A percentile compares a stretch with the other conserved stretches of the same genome.
Evolutionary conservation across 1,140 invertebrate genomes (phyloP).

Genomic region (Trissolcus basalis): DNA sequence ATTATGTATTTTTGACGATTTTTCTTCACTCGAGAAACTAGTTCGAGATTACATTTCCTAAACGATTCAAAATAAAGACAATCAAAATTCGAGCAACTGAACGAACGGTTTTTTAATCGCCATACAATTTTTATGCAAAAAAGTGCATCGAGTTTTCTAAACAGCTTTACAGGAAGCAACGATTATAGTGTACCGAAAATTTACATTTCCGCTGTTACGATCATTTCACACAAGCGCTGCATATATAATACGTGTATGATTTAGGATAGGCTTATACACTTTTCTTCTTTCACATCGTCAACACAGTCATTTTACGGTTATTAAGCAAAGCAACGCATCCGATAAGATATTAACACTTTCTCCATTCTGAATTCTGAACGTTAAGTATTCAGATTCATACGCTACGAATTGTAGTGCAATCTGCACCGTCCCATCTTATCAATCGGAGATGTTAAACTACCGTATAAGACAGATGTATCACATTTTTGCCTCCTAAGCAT

Average conservation of each 20-base stretch:
- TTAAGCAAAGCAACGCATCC: slow-evolving; percentile 21
- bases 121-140: too few relatives aligned
- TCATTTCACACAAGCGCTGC: slow-evolving; percentile 13
- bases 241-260: slow-evolving; percentile 18
- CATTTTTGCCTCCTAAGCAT: too few relatives aligned
- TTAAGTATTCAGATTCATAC: background rate
- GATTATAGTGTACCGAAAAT: too few relatives aligned
- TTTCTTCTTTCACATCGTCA: slow-evolving; percentile 8
- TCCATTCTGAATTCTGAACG: slow-evolving; percentile 12
- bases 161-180: too few relatives aligned
- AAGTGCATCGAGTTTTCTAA: too few relatives aligned
- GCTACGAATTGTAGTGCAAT: slow-evolving; percentile 13
- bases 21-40: too few relatives aligned
- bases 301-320: slow-evolving; percentile 21
- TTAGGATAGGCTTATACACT: slow-evolving; percentile 2
- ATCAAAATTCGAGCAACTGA: too few relatives aligned
- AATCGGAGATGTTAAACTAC: background rate
- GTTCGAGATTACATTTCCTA: too few relatives aligned
- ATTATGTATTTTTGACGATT: too few relatives aligned
- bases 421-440: slow-evolving; percentile 5
- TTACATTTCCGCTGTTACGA: slow-evolving; percentile 11
- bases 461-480: too few relatives aligned
- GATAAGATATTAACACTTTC: slow-evolving; percentile 17
- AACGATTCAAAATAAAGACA: too few relatives aligned
- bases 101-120: too few relatives aligned